Evolutionary conservation across 2,888 invertebrate genomes (phyloP), one percentile per base, ranked within the genome.

Genomic region (Resseliella maxima): DNA sequence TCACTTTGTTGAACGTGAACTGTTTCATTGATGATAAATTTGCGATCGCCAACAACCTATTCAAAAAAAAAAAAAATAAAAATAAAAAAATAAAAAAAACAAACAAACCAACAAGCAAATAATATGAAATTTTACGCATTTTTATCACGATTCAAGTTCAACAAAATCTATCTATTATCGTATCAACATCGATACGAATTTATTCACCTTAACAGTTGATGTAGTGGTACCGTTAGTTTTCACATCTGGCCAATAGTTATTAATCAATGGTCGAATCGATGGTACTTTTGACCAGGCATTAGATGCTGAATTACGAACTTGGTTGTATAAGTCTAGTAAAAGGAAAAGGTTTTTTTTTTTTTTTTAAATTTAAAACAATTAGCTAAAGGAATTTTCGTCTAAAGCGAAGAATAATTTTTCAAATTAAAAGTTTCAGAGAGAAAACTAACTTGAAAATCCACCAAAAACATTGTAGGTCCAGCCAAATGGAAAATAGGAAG

Each of bases 21-120:
- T 38, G 83, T 83, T 83, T 83, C 83, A 83, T 83, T 83, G 36
- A 83, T 83, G 83, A 83, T 83, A 24, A 83, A 83, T 38, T 83
- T 83, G 31, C n/a, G 83, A 38, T 83, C 83, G 38, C 83, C 83
- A 83, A 83, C 83, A n/a, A 83, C 38, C 83, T 83, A 21, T 50
- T 8, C 8, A 81, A 81, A 81, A 36, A n/a, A 15, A 38, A 36
- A n/a, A 38, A n/a, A n/a, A n/a, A n/a, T n/a, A n/a, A n/a, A n/a
- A n/a, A n/a, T n/a, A n/a, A n/a, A n/a, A n/a, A n/a, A n/a, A n/a
- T n/a, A n/a, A n/a, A n/a, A n/a, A n/a, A n/a, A n/a, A n/a, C n/a
- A n/a, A n/a, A n/a, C n/a, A n/a, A n/a, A n/a, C n/a, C n/a, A n/a
- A n/a, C n/a, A n/a, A n/a, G n/a, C n/a, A n/a, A n/a, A n/a, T n/a